These are phyloP conservation scores for Drosophila kanekoi DNA, from an alignment of 2,888 invertebrate genomes.

Conservation along the genomic window DNA sequence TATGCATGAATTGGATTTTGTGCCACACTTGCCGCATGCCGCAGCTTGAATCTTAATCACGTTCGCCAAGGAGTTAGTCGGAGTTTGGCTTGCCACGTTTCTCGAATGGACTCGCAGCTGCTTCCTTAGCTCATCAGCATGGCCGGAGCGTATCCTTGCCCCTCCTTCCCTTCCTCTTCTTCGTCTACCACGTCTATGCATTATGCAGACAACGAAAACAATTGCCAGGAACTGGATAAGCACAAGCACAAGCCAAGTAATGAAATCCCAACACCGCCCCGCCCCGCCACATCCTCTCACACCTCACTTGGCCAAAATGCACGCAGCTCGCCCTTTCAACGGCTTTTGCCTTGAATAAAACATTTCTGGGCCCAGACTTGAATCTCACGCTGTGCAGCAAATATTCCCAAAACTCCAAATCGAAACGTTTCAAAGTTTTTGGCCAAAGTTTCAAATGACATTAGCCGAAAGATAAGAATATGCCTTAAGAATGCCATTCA, in stretches of 20 bases:
- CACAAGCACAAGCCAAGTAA: constrained; percentile 43
- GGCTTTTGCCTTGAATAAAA: constrained; percentile 26
- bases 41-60: constrained; percentile 60
- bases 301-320: constrained; percentile 2
- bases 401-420: background rate
- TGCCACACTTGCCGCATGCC: constrained; percentile 21
- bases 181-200: constrained; percentile 32
- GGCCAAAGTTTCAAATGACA: constrained; percentile 1
- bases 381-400: background rate
- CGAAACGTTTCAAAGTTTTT: background rate
- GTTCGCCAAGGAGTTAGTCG: constrained; percentile 61
- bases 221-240: constrained; percentile 34
- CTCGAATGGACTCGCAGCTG: too few relatives aligned
- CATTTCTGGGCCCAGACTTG: constrained; percentile 12
- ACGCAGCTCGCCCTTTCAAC: background rate
- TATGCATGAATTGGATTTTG: constrained; percentile 65
- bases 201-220: constrained; percentile 37
- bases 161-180: background rate
- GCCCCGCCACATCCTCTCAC: too few relatives aligned
- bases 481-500: too few relatives aligned
- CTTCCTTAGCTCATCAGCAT: constrained; percentile 52
- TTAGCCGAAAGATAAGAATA: background rate
- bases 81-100: too few relatives aligned
- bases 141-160: constrained; percentile 20
- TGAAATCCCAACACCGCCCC: constrained; percentile 36